These are phyloP conservation scores for Sthenelais limicola DNA, from an alignment of 2,888 invertebrate species.

Conservation along the genomic window DNA sequence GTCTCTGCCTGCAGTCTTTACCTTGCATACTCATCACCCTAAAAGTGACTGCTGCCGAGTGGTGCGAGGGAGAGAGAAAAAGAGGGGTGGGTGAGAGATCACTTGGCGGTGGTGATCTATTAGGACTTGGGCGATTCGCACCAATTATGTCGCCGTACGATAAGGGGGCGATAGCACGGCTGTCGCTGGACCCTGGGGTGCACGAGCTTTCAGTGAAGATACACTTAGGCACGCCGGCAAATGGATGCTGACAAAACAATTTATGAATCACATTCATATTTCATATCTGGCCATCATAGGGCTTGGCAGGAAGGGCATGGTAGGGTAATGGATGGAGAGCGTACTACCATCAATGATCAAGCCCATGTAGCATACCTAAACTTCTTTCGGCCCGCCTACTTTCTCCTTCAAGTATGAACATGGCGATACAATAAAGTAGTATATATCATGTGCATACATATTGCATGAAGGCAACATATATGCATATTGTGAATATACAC, in stretches of 20 bases:
- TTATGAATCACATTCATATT: conserved; percentile 38
- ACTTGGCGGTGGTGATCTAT: background rate
- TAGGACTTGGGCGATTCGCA: background rate
- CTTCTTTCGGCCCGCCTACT: background rate
- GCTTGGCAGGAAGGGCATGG: conserved; percentile 1
- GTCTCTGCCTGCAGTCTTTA: background rate
- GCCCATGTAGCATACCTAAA: no score
- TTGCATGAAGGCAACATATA: no score
- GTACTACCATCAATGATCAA: background rate
- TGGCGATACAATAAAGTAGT: no score
- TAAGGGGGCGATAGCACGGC: no score
- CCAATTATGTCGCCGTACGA: no score
- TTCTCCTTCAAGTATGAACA: no score
- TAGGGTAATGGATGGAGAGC: conserved; percentile 10
- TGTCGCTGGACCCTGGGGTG: conserved; percentile 1
- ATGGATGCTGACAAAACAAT: conserved; percentile 39
- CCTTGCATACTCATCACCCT: background rate
- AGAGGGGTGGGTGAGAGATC: background rate
- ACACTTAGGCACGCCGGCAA: conserved; percentile 37
- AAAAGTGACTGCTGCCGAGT: conserved; percentile 4
- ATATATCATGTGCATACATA: no score
- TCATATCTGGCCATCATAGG: conserved; percentile 14
- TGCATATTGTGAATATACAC: no score
- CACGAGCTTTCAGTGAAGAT: conserved; percentile 21
- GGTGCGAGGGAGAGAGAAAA: background rate